Evolutionary conservation across 1,140 invertebrate genomes (phyloP).

Genomic region (Yoshiicerus persimilis): DNA sequence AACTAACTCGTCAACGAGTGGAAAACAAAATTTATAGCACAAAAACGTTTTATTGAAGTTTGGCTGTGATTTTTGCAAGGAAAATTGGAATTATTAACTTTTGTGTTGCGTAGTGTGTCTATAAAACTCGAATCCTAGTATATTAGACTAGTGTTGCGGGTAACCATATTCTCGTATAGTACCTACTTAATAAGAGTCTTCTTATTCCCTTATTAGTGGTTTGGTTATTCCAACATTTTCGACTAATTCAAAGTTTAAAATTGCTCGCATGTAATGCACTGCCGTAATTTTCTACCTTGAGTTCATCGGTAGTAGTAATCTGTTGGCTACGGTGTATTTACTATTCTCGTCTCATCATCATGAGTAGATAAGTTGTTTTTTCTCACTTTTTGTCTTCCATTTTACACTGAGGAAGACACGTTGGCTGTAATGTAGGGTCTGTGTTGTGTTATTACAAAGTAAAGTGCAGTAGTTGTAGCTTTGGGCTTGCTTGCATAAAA

Average conservation of each 20-base stretch:
- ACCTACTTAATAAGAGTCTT: not conserved
- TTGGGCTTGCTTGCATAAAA: not conserved
- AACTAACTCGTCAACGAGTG: no score
- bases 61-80: not conserved
- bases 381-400: not conserved
- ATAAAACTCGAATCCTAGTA: not conserved
- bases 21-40: no score
- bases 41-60: no score
- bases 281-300: not conserved
- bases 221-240: not conserved
- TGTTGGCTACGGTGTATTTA: not conserved
- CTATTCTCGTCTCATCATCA: not conserved
- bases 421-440: not conserved
- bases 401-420: not conserved
- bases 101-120: not conserved
- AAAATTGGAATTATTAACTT: not conserved
- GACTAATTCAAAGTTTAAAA: not conserved
- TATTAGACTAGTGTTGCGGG: not conserved
- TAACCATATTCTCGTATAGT: no score
- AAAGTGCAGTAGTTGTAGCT: slow-evolving; percentile 4
- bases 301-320: no score
- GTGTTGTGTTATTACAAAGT: not conserved
- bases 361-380: not conserved
- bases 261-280: not conserved
- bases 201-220: not conserved